Conservation (phyloP, 2,888 invertebrate species). For the Prosopocoilus inquinatus region DNA sequence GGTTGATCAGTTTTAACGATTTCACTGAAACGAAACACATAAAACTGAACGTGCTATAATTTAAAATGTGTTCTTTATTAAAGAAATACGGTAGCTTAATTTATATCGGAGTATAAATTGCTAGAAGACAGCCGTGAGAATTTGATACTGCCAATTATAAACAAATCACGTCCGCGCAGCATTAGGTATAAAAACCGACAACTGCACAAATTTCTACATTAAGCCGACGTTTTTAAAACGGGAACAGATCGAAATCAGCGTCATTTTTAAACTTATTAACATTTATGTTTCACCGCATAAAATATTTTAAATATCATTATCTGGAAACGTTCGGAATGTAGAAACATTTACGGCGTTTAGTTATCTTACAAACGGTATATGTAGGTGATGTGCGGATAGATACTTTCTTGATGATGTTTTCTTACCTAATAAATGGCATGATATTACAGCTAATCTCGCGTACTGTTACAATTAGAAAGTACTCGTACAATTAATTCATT, state of each 20-base stretch:
- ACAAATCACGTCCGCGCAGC: slow-evolving; percentile 7
- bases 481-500: too few relatives aligned
- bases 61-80: slow-evolving; percentile 10
- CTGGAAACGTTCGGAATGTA: slow-evolving; percentile 3
- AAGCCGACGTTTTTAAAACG: slow-evolving; percentile 4
- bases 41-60: not conserved
- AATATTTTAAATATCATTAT: slow-evolving; percentile 1
- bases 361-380: slow-evolving; percentile 1
- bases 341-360: slow-evolving; percentile 5
- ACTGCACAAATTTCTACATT: slow-evolving; percentile 7
- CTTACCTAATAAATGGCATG: not conserved
- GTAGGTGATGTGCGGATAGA: slow-evolving; percentile 5
- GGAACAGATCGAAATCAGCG: not conserved
- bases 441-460: too few relatives aligned
- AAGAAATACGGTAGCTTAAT: slow-evolving; percentile 11
- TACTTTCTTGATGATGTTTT: slow-evolving; percentile 2
- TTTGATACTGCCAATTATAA: slow-evolving; percentile 12
- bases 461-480: too few relatives aligned
- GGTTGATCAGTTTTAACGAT: too few relatives aligned
- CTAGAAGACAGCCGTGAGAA: slow-evolving; percentile 10
- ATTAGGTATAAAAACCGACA: not conserved
- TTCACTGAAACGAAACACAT: too few relatives aligned
- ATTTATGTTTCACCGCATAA: not conserved
- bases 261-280: slow-evolving; percentile 2
- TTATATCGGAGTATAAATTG: slow-evolving; percentile 12